Conservation (phyloP, 2,888 invertebrate species). For the Acrobasis repandana region DNA sequence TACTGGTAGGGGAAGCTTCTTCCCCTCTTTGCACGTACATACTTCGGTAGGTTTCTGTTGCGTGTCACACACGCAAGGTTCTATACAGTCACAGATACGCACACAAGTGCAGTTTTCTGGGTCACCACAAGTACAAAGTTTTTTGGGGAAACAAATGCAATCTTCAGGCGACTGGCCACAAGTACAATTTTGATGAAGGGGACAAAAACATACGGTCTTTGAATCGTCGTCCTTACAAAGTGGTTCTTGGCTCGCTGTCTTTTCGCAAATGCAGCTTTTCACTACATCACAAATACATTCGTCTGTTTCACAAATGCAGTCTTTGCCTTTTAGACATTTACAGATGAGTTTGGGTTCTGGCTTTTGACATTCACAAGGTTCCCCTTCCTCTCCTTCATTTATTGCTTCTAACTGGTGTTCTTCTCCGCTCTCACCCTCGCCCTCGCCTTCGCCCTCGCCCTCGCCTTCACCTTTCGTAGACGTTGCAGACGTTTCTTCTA, state of each 20-base stretch:
- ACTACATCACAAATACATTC: conserved; percentile 59
- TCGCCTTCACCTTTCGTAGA: conserved; percentile 19
- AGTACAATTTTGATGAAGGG: conserved; percentile 46
- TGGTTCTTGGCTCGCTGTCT: conserved; percentile 39
- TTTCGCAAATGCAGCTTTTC: conserved; percentile 58
- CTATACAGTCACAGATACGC: conserved; percentile 54
- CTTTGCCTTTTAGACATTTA: conserved; percentile 53
- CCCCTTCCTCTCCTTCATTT: conserved; percentile 30
- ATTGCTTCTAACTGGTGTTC: conserved; percentile 22
- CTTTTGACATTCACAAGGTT: conserved; percentile 63
- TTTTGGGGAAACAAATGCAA: conserved; percentile 58
- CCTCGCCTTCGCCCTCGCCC: conserved; percentile 20
- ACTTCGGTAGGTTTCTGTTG: conserved; percentile 39
- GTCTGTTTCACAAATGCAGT: conserved; percentile 52
- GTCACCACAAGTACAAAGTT: conserved; percentile 59
- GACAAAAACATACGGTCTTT: conserved; percentile 57
- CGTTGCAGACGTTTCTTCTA: conserved; percentile 3
- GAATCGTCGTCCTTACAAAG: conserved; percentile 48
- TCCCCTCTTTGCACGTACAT: conserved; percentile 53
- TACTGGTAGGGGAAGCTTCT: conserved; percentile 35
- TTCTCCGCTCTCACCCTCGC: conserved; percentile 26
- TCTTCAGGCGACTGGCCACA: conserved; percentile 43
- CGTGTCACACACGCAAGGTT: conserved; percentile 63
- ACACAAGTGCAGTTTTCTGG: conserved; percentile 64
- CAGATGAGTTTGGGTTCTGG: conserved; percentile 48